phyloP scores from a whole-genome alignment of 2,113 vertebrate species.

The Megaceryle torquata region DNA sequence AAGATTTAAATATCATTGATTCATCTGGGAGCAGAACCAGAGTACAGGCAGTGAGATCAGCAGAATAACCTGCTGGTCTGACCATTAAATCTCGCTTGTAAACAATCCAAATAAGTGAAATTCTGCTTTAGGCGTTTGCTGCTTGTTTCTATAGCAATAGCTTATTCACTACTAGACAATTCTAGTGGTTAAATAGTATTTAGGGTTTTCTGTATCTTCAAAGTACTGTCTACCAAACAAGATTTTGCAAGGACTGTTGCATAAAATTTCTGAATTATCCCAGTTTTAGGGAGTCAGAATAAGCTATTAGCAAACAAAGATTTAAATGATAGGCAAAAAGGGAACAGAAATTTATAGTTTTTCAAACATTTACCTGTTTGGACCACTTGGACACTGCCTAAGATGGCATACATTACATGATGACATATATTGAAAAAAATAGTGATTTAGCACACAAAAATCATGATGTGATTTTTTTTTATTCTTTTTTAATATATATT shows the following conservation, averaged over 20 bases:
- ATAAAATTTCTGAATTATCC: not conserved
- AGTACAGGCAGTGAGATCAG: not conserved
- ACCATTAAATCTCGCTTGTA: conserved; percentile 16
- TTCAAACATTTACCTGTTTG: not conserved
- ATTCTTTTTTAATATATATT: not conserved
- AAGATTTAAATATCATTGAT: conserved; percentile 27
- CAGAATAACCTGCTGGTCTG: conserved; percentile 17
- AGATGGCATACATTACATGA: not conserved
- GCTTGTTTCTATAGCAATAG: not conserved
- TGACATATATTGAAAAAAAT: not conserved
- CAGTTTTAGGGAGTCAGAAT: not conserved
- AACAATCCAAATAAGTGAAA: not conserved
- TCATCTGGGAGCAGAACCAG: not conserved
- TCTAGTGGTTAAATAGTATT: not conserved
- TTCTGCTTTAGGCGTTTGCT: not conserved
- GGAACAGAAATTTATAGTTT: not conserved
- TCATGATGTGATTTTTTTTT: not conserved
- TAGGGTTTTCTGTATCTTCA: not conserved
- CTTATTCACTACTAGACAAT: not conserved
- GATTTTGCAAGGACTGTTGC: not conserved
- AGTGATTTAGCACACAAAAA: not conserved
- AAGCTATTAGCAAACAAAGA: not conserved
- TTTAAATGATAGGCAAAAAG: not conserved
- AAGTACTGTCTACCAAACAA: not conserved
- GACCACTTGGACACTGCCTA: not conserved